Percentiles rank a stretch among this genome's conserved stretches.
Conservation (phyloP, 2,113 vertebrate species). For the Caranx melampygus region DNA sequence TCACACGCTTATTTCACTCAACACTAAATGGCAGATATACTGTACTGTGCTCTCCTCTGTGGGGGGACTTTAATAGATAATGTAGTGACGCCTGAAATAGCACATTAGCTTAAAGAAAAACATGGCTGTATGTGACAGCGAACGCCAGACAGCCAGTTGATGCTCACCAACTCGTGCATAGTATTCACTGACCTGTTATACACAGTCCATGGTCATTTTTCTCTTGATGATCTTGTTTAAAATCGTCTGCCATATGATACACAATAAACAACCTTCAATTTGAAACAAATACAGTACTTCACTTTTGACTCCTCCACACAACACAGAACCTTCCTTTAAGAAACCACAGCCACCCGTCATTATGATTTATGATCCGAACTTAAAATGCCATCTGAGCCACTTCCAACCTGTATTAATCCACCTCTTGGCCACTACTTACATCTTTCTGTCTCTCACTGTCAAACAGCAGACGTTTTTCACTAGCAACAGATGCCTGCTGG, state of each 20-base stretch:
- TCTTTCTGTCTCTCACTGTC: too few species aligned
- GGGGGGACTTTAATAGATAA: slow-evolving; percentile 58
- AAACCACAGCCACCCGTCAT: too few species aligned
- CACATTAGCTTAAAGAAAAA: slow-evolving; percentile 39
- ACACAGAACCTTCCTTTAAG: too few species aligned
- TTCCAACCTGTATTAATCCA: too few species aligned
- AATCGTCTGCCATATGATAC: neutral
- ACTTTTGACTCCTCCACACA: too few species aligned
- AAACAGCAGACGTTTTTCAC: too few species aligned
- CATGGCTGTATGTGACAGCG: slow-evolving; percentile 30
- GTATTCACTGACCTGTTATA: slow-evolving; percentile 7
- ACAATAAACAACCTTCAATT: too few species aligned
- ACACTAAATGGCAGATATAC: slow-evolving; percentile 27
- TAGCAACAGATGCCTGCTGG: too few species aligned
- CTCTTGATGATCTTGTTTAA: neutral
- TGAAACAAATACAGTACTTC: too few species aligned
- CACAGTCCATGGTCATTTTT: neutral
- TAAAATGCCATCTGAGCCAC: too few species aligned
- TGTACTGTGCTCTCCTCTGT: slow-evolving; percentile 16
- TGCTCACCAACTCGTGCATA: slow-evolving; percentile 28
- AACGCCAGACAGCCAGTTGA: slow-evolving; percentile 7
- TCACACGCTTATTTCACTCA: slow-evolving; percentile 23
- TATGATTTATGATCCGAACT: too few species aligned
- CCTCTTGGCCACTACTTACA: too few species aligned
- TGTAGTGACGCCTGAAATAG: slow-evolving; percentile 36